phyloP scores from a whole-genome alignment of 2,888 invertebrate genomes.

The Hemicrepidius hirtus region DNA sequence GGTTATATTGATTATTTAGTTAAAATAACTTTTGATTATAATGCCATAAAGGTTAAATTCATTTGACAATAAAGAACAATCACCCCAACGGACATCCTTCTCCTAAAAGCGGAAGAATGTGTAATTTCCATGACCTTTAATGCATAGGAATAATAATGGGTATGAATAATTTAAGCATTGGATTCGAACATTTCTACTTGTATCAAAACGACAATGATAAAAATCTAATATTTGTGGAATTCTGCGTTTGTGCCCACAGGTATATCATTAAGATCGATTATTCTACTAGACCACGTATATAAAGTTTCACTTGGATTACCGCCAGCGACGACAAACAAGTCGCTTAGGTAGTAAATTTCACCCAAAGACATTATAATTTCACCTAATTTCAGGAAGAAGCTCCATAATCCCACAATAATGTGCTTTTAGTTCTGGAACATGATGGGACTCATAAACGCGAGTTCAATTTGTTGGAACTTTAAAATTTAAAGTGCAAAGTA shows the following conservation, averaged over 20 bases:
- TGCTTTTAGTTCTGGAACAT: background rate
- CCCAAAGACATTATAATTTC: constrained; percentile 18
- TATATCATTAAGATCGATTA: constrained; percentile 18
- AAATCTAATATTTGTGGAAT: constrained; percentile 16
- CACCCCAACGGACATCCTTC: background rate
- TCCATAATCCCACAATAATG: constrained; percentile 5
- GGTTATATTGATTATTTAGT: too few relatives aligned
- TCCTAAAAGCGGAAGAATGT: constrained; percentile 8
- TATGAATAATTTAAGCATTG: constrained; percentile 13
- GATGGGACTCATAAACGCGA: constrained; percentile 10
- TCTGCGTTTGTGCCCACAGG: background rate
- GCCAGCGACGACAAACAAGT: constrained; percentile 9
- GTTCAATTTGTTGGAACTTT: background rate
- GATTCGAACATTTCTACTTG: constrained; percentile 1
- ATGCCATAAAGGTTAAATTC: too few relatives aligned
- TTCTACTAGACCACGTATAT: constrained; percentile 15
- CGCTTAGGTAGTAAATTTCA: constrained; percentile 9
- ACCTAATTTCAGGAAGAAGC: constrained; percentile 11
- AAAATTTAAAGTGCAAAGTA: background rate
- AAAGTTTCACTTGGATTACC: constrained; percentile 11
- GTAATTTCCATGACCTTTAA: constrained; percentile 15
- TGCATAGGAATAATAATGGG: constrained; percentile 4
- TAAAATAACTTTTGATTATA: too few relatives aligned
- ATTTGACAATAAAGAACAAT: background rate
- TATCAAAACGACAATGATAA: constrained; percentile 7